Evolutionary conservation across 2,797 vertebrate genomes (phyloP).

Genomic region (Enteromius anoplus): DNA sequence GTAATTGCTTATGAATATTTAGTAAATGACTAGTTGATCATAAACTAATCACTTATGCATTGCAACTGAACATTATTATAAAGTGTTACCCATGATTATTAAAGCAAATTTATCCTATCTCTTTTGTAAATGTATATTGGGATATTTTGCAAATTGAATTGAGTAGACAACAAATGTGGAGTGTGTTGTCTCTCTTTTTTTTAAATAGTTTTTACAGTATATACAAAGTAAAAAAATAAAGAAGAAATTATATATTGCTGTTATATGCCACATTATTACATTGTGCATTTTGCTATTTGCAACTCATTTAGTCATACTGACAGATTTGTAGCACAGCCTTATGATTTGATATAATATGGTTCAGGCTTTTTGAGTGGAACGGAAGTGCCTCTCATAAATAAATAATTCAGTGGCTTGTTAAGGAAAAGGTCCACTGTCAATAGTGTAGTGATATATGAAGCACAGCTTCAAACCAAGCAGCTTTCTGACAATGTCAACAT

Average conservation of each 20-base stretch:
- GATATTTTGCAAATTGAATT: background rate
- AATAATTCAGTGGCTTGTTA: background rate
- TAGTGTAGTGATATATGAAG: background rate
- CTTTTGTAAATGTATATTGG: too few species aligned
- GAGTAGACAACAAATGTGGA: background rate
- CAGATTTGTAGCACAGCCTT: too few species aligned
- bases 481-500: slow-evolving; percentile 9
- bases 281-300: background rate
- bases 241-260: background rate
- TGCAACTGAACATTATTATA: too few species aligned
- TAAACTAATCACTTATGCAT: too few species aligned
- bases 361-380: background rate
- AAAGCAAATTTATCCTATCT: too few species aligned
- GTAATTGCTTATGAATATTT: too few species aligned
- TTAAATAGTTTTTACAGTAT: background rate
- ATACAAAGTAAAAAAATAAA: background rate
- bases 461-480: background rate
- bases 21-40: too few species aligned
- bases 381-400: background rate
- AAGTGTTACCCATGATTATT: too few species aligned
- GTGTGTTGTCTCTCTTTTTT: background rate
- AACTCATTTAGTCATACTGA: background rate
- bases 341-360: background rate
- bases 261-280: background rate
- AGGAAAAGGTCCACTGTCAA: background rate